Evolutionary conservation across 1,140 invertebrate genomes (phyloP), one percentile per base, ranked within the genome.

Genomic region (Pseudobourletiella spinata): DNA sequence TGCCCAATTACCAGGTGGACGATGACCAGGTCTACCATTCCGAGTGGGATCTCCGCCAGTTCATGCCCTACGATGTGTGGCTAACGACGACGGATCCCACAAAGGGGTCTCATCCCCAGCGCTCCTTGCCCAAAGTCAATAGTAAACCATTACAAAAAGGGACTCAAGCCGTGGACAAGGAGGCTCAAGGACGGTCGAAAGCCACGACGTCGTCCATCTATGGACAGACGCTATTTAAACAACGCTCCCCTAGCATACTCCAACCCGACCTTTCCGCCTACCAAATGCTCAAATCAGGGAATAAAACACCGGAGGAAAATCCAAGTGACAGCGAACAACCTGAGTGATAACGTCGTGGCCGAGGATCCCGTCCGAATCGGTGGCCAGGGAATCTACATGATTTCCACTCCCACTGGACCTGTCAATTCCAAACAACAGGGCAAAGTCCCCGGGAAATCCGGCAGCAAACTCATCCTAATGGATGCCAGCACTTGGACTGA

Each of bases 211-310:
- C n/a, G n/a, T n/a, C n/a, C 50, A 44, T 18, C 16, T 48, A 64
- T 24, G 48, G 55, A 8, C 48, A 51, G 22, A 51, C 48, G 2
- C 54, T 64, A 39, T 46, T 67, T 3, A 69, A 70, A 26, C 57
- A 80, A 26, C 81, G 82, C 50, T 89, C 87, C 20, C n/a, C n/a
- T n/a, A n/a, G n/a, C n/a, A 91, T 91, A 62, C 76, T 92, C 16
- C 85, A 89, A 70, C 89, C 87, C 74, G 82, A 89, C 71, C 85
- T 91, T 15, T 91, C 88, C 75, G 87, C 89, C 3, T 91, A 91
- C 70, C 85, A 89, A 52, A 75, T 92, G 62, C 82, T 91, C 55
- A 69, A 63, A 63, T 51, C 64, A 67, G 59, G 57, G 50, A 65
- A 16, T n/a, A 16, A 2, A 57, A 20, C 44, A 64, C 16, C 18